Evolutionary conservation across 2,888 invertebrate species (phyloP), one percentile per base, ranked within the genome.

Genomic region (Drosophila vallismaia): DNA sequence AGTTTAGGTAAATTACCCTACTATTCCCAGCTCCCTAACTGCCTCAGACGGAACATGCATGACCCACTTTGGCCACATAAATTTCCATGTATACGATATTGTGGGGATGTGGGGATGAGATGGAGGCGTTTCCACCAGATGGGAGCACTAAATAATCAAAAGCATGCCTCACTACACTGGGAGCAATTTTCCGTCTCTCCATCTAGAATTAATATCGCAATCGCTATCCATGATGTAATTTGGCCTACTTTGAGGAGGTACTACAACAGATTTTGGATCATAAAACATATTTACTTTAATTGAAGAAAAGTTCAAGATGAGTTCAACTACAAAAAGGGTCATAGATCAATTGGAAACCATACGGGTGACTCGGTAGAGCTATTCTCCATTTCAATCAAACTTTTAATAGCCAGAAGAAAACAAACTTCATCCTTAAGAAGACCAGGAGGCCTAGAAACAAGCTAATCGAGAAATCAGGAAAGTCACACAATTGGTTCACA

Each of bases 61-160:
- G 81, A 87, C 81, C 87, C 77, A 87, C 51, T 79, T 87, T 67
- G 51, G 53, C 55, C 60, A 60, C 57, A 80, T 79, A 64, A 55
- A 67, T 68, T 80, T 66, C 54, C 51, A 67, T 63, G 59, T 52
- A 51, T 49, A 40, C 53, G 36, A n/a, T n/a, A 36, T 10, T 10
- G 10, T n/a, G n/a, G 36, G 10, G 9, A 45, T 19, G 19, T 19
- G 19, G 26, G 45, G 38, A 31, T 26, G 28, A 19, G 40, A 29
- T 38, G 68, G 4, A 2, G 38, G 36, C 26, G 9, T 29, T 33
- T 38, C 7, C 50, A 42, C 63, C 64, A 50, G 64, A 44, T 53
- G 63, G 50, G 59, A 45, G 49, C 69, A 38, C 53, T 70, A 72
- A 72, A 70, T 70, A 72, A 72, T 63, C 66, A 45, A 72, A 51